Base-by-base conservation (phyloP, 1,140 invertebrate genomes). In the Cydia amplana region DNA sequence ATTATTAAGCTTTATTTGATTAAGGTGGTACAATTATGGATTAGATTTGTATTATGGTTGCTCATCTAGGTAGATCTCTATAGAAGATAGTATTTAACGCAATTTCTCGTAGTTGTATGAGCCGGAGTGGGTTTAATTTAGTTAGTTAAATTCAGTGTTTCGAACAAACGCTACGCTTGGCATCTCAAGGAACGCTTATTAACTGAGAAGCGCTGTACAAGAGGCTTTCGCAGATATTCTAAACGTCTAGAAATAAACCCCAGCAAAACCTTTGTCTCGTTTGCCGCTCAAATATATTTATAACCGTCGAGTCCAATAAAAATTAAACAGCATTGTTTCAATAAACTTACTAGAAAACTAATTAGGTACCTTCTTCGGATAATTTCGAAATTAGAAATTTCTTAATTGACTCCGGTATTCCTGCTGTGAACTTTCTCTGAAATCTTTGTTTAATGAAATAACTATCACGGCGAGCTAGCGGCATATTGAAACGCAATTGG, bases 401-500 rank as follows among this genome's bases (percentile, higher is more conserved):
- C 28, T 36, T 70, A 70, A 70, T 23, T 20, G 65, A 40, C 65
- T 70, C 65, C 65, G 65, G 65, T 70, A 70, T 70, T 40, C 65
- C 67, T 78, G 79, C 81, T 75, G 49, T 20, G 76, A 86, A 86
- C 82, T 89, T 83, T 82, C 82, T 83, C 80, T 80, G 72, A 85
- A 87, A 89, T 89, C 87, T 87, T 88, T 89, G 86, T 88, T 87
- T 88, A 90, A 90, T 91, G 86, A 91, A 88, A 90, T 91, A 91
- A 91, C 90, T 92, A 91, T 87, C 79, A 84, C 73, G 74, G 77
- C 82, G 83, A 85, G 85, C 83, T 85, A 82, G 81, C 80, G 87
- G 83, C 86, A 85, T 88, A 93, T 93, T 93, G 90, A 93, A 87
- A 89, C 78, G 89, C 88, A 93, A 93, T 91, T 93, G 90, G 85